Percentiles rank a stretch among this genome's conserved stretches.
These are phyloP conservation scores for Bactericera cockerelli DNA, from an alignment of 1,140 invertebrate species.

Conservation along the genomic window DNA sequence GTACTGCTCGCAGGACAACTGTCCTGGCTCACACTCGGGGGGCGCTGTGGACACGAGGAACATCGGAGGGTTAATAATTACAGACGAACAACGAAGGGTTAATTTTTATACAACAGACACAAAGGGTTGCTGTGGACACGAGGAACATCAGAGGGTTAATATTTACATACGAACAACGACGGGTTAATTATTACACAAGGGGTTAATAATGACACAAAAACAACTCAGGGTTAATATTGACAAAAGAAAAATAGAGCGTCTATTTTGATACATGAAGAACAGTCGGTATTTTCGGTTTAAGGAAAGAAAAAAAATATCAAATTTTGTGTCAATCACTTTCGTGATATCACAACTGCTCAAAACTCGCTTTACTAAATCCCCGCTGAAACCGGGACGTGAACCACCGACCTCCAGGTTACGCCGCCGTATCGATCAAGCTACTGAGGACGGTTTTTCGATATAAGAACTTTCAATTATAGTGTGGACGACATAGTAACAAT, in stretches of 20 bases:
- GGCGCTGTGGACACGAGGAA: slow-evolving; percentile 46
- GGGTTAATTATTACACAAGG: slow-evolving; percentile 25
- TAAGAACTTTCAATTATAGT: too few relatives aligned
- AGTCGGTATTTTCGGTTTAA: not conserved
- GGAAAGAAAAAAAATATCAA: too few relatives aligned
- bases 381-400: too few relatives aligned
- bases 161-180: not conserved
- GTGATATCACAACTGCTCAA: too few relatives aligned
- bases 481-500: too few relatives aligned
- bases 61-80: not conserved
- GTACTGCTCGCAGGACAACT: slow-evolving; percentile 77
- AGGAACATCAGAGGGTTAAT: slow-evolving; percentile 16
- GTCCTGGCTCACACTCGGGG: slow-evolving; percentile 71
- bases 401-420: too few relatives aligned
- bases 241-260: not conserved
- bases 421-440: too few relatives aligned
- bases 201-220: slow-evolving; percentile 46
- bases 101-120: not conserved
- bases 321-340: too few relatives aligned
- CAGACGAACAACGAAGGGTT: not conserved
- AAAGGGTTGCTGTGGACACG: slow-evolving; percentile 49
- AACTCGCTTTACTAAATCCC: too few relatives aligned
- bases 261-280: not conserved
- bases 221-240: not conserved
- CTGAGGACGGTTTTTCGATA: too few relatives aligned